Evolutionary conservation across 2,797 vertebrate genomes (phyloP), one percentile per base, ranked within the genome.

Genomic region (Sebastes hubbsi): DNA sequence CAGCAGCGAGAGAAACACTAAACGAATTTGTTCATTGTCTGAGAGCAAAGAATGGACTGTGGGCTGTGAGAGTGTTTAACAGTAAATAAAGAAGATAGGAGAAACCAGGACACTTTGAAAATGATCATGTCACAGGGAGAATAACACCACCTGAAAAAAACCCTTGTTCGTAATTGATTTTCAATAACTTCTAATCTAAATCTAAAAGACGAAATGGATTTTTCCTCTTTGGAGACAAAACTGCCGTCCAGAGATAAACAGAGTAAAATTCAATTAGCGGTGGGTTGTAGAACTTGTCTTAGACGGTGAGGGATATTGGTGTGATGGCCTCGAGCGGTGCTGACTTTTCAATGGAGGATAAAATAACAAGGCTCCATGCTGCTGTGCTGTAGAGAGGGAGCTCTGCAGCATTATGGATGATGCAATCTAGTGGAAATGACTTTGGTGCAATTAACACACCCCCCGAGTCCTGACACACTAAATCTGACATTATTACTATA

Each of bases 341-440:
- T 63, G 63, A 56, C 52, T 77, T 80, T 66, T 72, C 64, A 58
- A 29, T 13, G 16, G 13, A 52, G 3, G 12, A 13, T 22, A 13
- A 54, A 42, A 12, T 60, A 49, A 62, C 56, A 49, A 56, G 55
- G 18, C 38, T 62, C 4, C 14, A 22, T 52, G 42, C 54, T 69
- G 70, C 72, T 49, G 59, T 58, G 70, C 80, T 42, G 67, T 22
- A 78, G 8, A 71, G 64, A 68, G 52, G 59, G 61, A 75, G 25
- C 34, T 22, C 67, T 79, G 77, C 76, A 83, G 85, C 38, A 69
- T 80, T 78, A 86, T 63, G 24, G 73, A 86, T 89, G 77, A 87
- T 82, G 82, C 54, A 88, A 84, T 87, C 71, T 32, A 73, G 64
- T 74, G 68, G 61, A 81, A 91, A 84, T 58, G 12, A 78, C 16